These are phyloP conservation scores for Heliconius eleuchia DNA, from an alignment of 1,140 invertebrate genomes.

Conservation along the genomic window DNA sequence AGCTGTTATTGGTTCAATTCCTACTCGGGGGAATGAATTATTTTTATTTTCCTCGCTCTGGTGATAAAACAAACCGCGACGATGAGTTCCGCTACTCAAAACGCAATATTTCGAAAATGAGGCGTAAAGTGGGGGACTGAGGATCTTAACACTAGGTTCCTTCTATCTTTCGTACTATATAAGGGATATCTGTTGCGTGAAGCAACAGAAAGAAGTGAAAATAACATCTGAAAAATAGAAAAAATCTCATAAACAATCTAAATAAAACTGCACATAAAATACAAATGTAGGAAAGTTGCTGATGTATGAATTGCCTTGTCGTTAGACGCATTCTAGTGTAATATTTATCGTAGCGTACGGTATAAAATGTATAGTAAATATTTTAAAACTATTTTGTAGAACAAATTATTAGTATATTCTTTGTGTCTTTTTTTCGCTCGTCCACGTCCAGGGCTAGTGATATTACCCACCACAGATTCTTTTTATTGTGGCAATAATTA, in stretches of 20 bases:
- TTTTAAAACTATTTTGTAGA: background rate
- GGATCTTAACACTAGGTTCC: too few relatives aligned
- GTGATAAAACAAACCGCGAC: too few relatives aligned
- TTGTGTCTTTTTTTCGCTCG: background rate
- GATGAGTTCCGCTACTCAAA: too few relatives aligned
- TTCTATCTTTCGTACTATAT: too few relatives aligned
- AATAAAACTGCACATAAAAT: conserved; percentile 1
- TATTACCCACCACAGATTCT: too few relatives aligned
- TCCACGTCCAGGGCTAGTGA: background rate
- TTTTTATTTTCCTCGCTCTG: too few relatives aligned
- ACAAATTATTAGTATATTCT: background rate
- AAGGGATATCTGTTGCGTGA: too few relatives aligned
- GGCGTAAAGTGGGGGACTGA: too few relatives aligned
- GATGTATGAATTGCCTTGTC: conserved; percentile 4
- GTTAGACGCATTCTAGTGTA: background rate
- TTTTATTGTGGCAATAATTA: too few relatives aligned
- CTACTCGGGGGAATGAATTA: too few relatives aligned
- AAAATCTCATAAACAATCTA: background rate
- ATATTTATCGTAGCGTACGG: conserved; percentile 4
- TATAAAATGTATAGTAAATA: background rate
- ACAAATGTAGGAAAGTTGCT: background rate
- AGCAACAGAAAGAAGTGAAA: background rate
- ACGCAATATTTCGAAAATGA: too few relatives aligned
- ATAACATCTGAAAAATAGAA: background rate
- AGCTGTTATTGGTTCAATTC: too few relatives aligned